Conservation (phyloP, 2,888 invertebrate genomes). For the Xestia rhomboidea region DNA sequence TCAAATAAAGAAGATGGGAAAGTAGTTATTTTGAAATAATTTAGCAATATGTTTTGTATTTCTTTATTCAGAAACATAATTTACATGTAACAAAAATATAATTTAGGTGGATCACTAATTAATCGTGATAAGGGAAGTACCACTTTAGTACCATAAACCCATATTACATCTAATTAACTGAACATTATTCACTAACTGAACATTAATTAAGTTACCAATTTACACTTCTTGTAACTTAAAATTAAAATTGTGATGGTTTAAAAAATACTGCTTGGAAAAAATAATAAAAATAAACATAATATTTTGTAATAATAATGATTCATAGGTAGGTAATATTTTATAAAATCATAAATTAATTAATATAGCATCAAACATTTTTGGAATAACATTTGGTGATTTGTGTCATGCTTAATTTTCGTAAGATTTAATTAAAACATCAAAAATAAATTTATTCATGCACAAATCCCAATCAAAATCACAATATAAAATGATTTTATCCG, state of each 20-base stretch:
- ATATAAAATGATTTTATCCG: conserved; percentile 46
- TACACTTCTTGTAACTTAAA: neutral
- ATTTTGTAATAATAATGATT: conserved; percentile 10
- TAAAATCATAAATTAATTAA: conserved; percentile 37
- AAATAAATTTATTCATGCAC: conserved; percentile 30
- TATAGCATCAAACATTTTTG: conserved; percentile 43
- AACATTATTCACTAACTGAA: conserved; percentile 5
- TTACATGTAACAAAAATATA: conserved; percentile 60
- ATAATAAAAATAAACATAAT: neutral
- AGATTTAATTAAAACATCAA: conserved; percentile 7
- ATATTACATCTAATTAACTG: conserved; percentile 22
- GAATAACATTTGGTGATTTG: conserved; percentile 43
- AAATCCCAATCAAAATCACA: conserved; percentile 50
- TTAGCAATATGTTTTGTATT: neutral
- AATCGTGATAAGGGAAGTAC: conserved; percentile 32
- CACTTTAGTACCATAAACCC: conserved; percentile 24
- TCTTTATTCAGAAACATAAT: conserved; percentile 49
- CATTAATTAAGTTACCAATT: neutral
- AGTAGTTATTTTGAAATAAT: neutral
- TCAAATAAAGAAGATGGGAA: neutral
- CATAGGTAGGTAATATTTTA: neutral
- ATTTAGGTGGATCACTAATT: conserved; percentile 57
- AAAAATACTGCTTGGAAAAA: neutral
- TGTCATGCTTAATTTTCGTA: conserved; percentile 23
- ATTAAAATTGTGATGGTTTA: conserved; percentile 7